Evolutionary conservation across 1,140 invertebrate species (phyloP).

Genomic region (Orchestia grillus): DNA sequence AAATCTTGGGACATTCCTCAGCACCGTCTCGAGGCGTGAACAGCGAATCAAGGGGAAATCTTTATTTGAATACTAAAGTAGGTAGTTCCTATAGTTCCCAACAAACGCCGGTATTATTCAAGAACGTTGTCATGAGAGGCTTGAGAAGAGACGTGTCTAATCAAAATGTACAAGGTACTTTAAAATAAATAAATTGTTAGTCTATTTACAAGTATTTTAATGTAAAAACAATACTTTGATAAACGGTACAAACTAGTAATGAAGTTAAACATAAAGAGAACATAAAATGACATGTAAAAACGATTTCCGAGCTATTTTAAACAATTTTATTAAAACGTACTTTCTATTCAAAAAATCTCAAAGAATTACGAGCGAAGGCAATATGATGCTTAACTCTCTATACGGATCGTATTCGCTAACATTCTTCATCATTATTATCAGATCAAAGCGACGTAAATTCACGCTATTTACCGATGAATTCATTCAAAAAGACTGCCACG

Average conservation of each 20-base stretch:
- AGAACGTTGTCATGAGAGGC: not conserved
- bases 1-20: not conserved
- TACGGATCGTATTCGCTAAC: not conserved
- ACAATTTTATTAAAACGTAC: not conserved
- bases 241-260: not conserved
- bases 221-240: not conserved
- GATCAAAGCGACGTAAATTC: not conserved
- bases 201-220: not conserved
- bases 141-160: not conserved
- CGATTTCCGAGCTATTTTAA: not conserved
- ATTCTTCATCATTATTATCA: not conserved
- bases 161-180: not conserved
- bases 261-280: not conserved
- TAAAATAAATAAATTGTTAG: not conserved
- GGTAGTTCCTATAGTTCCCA: not conserved
- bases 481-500: not conserved
- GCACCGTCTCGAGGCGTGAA: not conserved
- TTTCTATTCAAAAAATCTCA: not conserved
- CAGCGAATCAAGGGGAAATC: not conserved
- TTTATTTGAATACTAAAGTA: not conserved
- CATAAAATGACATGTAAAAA: not conserved
- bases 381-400: not conserved
- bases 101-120: not conserved
- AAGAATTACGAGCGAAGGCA: not conserved
- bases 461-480: not conserved